A percentile compares a stretch with the other conserved stretches of the same genome.
Evolutionary conservation across 2,113 vertebrate genomes (phyloP).

Genomic region (Arenaria interpres): DNA sequence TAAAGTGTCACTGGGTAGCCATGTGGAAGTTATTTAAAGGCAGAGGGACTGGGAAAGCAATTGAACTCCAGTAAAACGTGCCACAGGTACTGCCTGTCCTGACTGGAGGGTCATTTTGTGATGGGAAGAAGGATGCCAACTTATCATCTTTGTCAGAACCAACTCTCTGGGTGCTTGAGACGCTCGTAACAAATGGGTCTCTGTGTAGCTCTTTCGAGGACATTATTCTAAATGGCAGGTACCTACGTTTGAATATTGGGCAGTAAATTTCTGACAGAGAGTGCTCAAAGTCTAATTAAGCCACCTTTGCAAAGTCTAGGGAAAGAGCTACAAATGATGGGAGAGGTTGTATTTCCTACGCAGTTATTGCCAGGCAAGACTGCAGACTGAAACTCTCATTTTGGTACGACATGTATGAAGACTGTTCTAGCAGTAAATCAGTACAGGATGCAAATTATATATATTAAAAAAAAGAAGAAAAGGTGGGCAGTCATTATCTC

Average conservation of each 20-base stretch:
- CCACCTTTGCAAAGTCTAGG: not conserved
- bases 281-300: not conserved
- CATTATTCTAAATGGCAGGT: not conserved
- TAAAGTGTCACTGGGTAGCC: not conserved
- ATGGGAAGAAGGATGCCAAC: not conserved
- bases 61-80: not conserved
- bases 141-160: not conserved
- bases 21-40: not conserved
- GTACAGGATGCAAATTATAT: not conserved
- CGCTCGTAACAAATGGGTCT: not conserved
- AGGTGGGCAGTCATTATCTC: not conserved
- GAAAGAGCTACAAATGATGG: not conserved
- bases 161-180: not conserved
- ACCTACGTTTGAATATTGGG: not conserved
- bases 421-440: not conserved
- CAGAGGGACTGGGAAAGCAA: not conserved
- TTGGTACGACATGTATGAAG: not conserved
- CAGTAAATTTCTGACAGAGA: not conserved
- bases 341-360: not conserved
- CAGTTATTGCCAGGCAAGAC: not conserved
- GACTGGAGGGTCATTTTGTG: accelerated
- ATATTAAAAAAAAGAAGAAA: not conserved
- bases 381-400: not conserved
- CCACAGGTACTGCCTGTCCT: not conserved
- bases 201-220: not conserved